phyloP scores from a whole-genome alignment of 1,140 invertebrate genomes.

The Drosophila nigromelanica region DNA sequence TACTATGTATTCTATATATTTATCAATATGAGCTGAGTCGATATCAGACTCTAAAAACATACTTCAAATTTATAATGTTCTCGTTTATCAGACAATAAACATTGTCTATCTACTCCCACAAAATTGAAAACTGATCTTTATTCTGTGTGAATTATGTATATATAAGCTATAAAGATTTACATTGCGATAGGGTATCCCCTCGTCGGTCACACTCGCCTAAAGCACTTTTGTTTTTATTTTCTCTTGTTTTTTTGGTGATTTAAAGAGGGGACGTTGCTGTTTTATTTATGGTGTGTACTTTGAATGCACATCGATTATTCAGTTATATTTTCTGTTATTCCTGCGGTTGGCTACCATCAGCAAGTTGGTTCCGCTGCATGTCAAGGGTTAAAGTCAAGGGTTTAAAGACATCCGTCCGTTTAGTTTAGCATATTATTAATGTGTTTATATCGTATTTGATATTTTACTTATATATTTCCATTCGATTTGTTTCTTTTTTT shows the following conservation, averaged over 20 bases:
- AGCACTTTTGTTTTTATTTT: neutral
- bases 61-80: no score
- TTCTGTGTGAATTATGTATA: no score
- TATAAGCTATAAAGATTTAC: no score
- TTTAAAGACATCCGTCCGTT: conserved; percentile 54
- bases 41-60: no score
- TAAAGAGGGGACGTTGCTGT: conserved; percentile 15
- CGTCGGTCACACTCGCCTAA: neutral
- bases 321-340: conserved; percentile 38
- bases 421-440: conserved; percentile 50
- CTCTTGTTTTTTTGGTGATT: conserved; percentile 1
- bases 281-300: conserved; percentile 75
- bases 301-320: conserved; percentile 60
- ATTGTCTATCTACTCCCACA: no score
- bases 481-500: conserved; percentile 42
- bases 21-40: no score
- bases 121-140: no score
- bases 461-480: conserved; percentile 12
- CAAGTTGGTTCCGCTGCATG: conserved; percentile 17
- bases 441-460: conserved; percentile 39
- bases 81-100: no score
- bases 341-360: conserved; percentile 34
- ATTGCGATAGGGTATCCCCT: neutral
- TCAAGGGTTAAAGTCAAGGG: conserved; percentile 76
- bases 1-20: no score